Evolutionary conservation across 2,113 vertebrate species (phyloP), one percentile per base, ranked within the genome.

Genomic region (Poecilia latipinna): DNA sequence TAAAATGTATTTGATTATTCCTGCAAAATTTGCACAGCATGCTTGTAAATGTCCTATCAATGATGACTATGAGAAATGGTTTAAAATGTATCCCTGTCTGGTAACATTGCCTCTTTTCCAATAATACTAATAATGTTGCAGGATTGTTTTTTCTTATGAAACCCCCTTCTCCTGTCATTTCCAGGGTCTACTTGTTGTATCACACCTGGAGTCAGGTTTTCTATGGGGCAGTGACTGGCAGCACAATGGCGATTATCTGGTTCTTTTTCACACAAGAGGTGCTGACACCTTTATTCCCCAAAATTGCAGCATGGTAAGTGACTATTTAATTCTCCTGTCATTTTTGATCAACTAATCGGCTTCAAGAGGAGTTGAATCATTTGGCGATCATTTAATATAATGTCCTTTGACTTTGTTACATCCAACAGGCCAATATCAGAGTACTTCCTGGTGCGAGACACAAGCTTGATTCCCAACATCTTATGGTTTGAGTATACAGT

Each of bases 401-500:
- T 57, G 10, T 71, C 3, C 0, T 31, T 80, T 29, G 68, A 1
- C 17, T 39, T 57, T 78, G 63, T 77, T 12, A 29, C 42, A 26
- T 44, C 12, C 65, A 67, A 79, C 66, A 99, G 98, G 98, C 97
- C 97, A 32, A 89, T 99, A 87, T 97, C 97, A 48, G 98, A 99
- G 93, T 99, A 99, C 94, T 97, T 99, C 92, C 93, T 99, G 91
- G 98, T 99, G 89, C 95, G 98, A 88, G 98, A 99, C 90, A 99
- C 98, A 33, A 99, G 98, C 92, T 96, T 99, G 92, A 99, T 99
- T 82, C 98, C 98, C 66, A 99, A 99, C 64, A 98, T 99, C 77
- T 92, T 99, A 83, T 99, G 98, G 98, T 99, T 99, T 92, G 98
- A 99, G 84, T 99, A 99, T 85, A 99, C 98, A 68, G 97, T 99